Conservation (phyloP, 2,797 vertebrate genomes). For the Varecia variegata region DNA sequence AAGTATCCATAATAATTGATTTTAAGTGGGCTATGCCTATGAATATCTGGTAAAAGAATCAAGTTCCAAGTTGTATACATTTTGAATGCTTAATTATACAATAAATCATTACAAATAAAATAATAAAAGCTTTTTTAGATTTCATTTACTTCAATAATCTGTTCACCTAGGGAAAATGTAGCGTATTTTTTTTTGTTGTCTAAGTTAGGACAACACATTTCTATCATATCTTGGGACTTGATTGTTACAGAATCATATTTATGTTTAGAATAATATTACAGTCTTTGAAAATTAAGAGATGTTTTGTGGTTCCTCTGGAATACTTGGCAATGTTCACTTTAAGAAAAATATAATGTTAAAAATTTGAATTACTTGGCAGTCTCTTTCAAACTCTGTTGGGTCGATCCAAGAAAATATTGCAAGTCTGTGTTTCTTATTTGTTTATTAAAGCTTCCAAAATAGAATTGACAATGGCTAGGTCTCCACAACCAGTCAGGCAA, state of each 20-base stretch:
- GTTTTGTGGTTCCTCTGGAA: conserved; percentile 33
- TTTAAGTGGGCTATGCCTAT: background rate
- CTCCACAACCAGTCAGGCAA: background rate
- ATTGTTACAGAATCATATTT: background rate
- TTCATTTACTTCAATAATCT: background rate
- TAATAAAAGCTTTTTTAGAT: background rate
- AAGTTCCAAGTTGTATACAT: background rate
- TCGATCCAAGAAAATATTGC: conserved; percentile 16
- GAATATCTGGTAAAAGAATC: background rate
- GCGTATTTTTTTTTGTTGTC: background rate
- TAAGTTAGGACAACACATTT: conserved; percentile 3
- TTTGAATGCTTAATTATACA: conserved; percentile 8
- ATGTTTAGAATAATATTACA: background rate
- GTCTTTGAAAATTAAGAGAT: background rate
- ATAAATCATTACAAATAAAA: conserved; percentile 11
- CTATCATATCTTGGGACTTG: background rate
- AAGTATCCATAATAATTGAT: background rate
- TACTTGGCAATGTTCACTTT: background rate
- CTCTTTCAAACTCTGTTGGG: conserved; percentile 31
- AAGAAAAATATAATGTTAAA: conserved; percentile 53
- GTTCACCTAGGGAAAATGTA: background rate
- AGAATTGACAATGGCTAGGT: background rate
- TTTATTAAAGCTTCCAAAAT: background rate
- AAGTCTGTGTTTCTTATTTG: background rate
- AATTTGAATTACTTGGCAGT: conserved; percentile 37